These are phyloP conservation scores for Tupiocoris notatus DNA, from an alignment of 2,888 invertebrate genomes.

Conservation along the genomic window DNA sequence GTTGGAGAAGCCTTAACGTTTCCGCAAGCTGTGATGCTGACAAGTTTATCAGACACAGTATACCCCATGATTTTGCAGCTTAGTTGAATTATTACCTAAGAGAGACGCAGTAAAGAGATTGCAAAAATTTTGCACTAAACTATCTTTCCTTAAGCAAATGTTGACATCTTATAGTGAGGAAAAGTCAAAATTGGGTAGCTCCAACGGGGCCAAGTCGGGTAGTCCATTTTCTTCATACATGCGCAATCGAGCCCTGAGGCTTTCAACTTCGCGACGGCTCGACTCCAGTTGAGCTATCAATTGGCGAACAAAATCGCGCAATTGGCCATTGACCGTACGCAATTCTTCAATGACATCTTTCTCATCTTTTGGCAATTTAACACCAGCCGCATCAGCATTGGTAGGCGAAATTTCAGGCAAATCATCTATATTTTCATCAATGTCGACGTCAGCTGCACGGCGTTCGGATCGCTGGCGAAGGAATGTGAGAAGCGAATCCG, in stretches of 20 bases:
- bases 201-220: slow-evolving; percentile 61
- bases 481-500: slow-evolving; percentile 62
- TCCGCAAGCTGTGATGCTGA: too few relatives aligned
- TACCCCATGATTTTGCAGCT: too few relatives aligned
- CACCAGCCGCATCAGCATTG: neutral
- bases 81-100: too few relatives aligned
- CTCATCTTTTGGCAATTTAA: slow-evolving; percentile 60
- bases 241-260: slow-evolving; percentile 51
- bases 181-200: slow-evolving; percentile 54
- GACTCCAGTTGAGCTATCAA: slow-evolving; percentile 65
- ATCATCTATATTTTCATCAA: slow-evolving; percentile 20
- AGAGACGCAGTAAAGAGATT: too few relatives aligned
- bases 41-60: too few relatives aligned
- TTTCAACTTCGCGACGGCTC: slow-evolving; percentile 64
- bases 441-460: slow-evolving; percentile 35
- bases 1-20: too few relatives aligned
- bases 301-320: slow-evolving; percentile 61
- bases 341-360: slow-evolving; percentile 66
- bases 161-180: slow-evolving; percentile 23
- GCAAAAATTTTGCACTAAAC: neutral
- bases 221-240: slow-evolving; percentile 52
- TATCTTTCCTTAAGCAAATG: neutral
- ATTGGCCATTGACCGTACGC: slow-evolving; percentile 63
- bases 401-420: neutral
- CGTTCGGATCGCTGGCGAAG: slow-evolving; percentile 51